Conservation (phyloP, 2,113 vertebrate species). For the Xerus inauris region DNA sequence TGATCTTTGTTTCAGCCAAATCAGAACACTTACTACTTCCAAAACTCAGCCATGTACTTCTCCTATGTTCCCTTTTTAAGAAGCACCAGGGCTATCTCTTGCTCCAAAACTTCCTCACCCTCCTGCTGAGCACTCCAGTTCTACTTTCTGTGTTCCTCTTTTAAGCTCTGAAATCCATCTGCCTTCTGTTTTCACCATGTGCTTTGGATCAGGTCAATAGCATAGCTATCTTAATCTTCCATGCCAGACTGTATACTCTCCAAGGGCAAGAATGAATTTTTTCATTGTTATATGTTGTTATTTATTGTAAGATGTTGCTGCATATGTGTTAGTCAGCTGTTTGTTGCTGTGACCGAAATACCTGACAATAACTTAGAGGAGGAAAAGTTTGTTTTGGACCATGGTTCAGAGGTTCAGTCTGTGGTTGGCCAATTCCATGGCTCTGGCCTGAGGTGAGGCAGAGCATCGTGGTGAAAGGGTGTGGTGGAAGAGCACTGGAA, state of each 20-base stretch:
- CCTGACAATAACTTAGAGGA: too few relatives aligned
- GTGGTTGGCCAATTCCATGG: too few relatives aligned
- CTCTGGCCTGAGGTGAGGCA: too few relatives aligned
- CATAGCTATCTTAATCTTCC: background rate
- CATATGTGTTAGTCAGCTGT: too few relatives aligned
- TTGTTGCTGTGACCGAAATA: too few relatives aligned
- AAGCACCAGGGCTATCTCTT: background rate
- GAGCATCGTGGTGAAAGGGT: too few relatives aligned
- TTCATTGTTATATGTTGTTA: too few relatives aligned
- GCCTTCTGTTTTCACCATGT: background rate
- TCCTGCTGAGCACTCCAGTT: background rate
- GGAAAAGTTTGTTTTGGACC: too few relatives aligned
- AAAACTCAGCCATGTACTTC: background rate
- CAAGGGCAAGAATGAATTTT: background rate
- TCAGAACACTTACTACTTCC: background rate
- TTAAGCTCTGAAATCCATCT: background rate
- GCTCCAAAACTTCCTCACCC: background rate
- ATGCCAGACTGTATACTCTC: background rate
- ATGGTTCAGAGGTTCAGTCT: too few relatives aligned
- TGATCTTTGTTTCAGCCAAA: background rate
- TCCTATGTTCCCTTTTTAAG: background rate
- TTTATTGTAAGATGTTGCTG: background rate
- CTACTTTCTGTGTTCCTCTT: background rate
- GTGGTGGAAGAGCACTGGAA: too few relatives aligned
- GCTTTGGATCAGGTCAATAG: background rate